A percentile compares a stretch with the other conserved stretches of the same genome.
Conservation (phyloP, 2,888 invertebrate species). For the Eretmocerus hayati region DNA sequence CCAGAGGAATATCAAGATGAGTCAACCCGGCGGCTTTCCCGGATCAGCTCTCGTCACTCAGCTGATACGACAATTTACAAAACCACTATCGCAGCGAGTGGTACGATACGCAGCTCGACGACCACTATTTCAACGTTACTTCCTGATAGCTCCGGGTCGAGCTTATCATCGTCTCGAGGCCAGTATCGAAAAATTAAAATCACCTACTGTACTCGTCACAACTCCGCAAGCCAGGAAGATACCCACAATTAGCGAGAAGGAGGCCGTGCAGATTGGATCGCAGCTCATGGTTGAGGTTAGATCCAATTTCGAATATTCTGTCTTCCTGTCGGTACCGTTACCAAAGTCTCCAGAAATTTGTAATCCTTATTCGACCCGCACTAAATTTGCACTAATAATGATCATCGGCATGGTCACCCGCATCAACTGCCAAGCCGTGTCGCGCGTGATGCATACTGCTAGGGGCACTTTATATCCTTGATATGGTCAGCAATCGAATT, state of each 20-base stretch:
- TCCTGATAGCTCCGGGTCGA: conserved; percentile 27
- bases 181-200: background rate
- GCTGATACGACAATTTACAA: conserved; percentile 27
- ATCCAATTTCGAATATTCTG: background rate
- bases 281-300: conserved; percentile 31
- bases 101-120: conserved; percentile 25
- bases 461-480: no score
- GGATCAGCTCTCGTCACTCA: conserved; percentile 21
- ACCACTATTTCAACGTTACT: conserved; percentile 25
- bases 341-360: no score
- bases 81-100: conserved; percentile 28
- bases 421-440: no score
- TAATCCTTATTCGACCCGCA: no score
- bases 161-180: conserved; percentile 9
- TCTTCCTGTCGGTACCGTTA: no score
- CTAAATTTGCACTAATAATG: no score
- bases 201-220: background rate
- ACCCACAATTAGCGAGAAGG: conserved; percentile 17
- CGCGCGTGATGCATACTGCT: no score
- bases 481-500: no score
- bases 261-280: conserved; percentile 27
- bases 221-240: background rate
- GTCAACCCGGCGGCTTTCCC: no score
- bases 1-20: no score
- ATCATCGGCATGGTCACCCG: no score